Conservation (phyloP, 2,888 invertebrate species). For the Acanthosoma haemorrhoidale region DNA sequence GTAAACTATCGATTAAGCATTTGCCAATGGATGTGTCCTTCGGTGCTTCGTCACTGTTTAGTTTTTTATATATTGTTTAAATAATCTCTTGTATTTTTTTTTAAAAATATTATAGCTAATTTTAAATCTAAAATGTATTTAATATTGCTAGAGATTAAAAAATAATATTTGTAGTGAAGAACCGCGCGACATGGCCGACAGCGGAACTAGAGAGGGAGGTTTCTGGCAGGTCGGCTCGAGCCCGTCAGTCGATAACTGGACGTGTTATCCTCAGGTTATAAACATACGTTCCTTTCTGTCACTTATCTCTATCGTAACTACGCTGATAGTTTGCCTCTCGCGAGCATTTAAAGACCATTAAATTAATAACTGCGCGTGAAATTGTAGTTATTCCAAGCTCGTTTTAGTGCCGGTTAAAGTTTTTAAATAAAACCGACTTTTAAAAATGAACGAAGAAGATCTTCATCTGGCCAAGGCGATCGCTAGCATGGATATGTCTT, state of each 20-base stretch:
- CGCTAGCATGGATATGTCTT: conserved; percentile 55
- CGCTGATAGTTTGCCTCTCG: too few species aligned
- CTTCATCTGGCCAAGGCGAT: conserved; percentile 66
- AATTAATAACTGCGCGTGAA: too few species aligned
- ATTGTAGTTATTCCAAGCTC: too few species aligned
- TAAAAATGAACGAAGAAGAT: conserved; percentile 65
- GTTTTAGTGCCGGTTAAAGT: too few species aligned
- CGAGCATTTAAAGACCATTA: too few species aligned
- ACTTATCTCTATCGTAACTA: neutral
- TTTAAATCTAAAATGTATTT: too few species aligned
- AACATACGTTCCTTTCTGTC: neutral
- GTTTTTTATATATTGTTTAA: too few species aligned
- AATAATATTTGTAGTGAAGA: neutral
- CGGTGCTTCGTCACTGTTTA: too few species aligned
- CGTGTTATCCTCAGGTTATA: conserved; percentile 13
- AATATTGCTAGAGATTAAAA: too few species aligned
- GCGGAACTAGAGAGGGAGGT: neutral
- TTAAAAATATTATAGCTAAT: too few species aligned
- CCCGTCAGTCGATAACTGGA: conserved; percentile 6
- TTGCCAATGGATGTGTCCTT: neutral
- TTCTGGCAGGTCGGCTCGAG: neutral
- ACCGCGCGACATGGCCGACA: neutral
- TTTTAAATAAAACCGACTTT: neutral
- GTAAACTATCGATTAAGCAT: neutral
- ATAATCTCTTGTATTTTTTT: too few species aligned